phyloP scores from a whole-genome alignment of 2,113 vertebrate species.

The Chionodraco myersi region DNA sequence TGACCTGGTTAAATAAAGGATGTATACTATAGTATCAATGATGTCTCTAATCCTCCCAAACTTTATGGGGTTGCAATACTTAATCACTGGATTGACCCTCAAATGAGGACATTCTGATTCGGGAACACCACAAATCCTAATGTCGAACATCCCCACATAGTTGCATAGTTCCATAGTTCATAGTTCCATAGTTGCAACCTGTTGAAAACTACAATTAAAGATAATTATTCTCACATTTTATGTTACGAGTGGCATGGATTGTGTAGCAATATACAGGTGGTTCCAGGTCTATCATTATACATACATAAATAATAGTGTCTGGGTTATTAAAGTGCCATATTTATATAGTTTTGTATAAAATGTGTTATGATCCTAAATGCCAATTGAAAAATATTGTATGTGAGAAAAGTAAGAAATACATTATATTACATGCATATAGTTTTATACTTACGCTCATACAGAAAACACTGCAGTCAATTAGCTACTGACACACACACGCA shows the following conservation, averaged over 20 bases:
- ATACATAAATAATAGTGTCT: not conserved
- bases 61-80: not conserved
- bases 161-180: not conserved
- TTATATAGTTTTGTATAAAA: not conserved
- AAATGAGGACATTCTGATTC: conserved; percentile 5
- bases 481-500: conserved; percentile 1
- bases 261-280: not conserved
- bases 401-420: no score
- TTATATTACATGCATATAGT: not conserved
- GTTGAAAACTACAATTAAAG: conserved; percentile 4
- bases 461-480: conserved; percentile 1
- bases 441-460: not conserved
- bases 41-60: not conserved
- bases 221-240: not conserved
- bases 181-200: not conserved
- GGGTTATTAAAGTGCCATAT: not conserved
- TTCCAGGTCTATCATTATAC: not conserved
- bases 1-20: no score
- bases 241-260: not conserved
- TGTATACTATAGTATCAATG: not conserved
- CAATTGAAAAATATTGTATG: not conserved
- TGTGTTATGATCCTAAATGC: not conserved
- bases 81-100: not conserved
- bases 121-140: not conserved
- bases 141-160: not conserved